phyloP scores from a whole-genome alignment of 1,140 invertebrate genomes.

The Heliconius eleuchia region DNA sequence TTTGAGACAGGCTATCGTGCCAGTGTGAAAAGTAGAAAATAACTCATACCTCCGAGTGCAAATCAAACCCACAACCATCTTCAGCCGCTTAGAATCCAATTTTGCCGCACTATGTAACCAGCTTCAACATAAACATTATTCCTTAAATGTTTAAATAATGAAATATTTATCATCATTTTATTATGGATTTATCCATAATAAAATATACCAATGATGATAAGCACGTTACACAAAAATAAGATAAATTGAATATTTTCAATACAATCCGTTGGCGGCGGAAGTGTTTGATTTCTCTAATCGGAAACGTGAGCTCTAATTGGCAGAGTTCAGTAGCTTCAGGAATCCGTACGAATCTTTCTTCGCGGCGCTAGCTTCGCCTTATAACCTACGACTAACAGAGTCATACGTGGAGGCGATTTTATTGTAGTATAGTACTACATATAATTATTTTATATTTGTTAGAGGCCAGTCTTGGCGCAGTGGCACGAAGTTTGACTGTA shows the following conservation, averaged over 20 bases:
- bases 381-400: conserved; percentile 30
- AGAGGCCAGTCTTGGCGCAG: too few relatives aligned
- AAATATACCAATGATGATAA: background rate
- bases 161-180: too few relatives aligned
- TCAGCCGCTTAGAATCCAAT: too few relatives aligned
- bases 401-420: conserved; percentile 4
- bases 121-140: too few relatives aligned
- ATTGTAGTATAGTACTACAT: background rate
- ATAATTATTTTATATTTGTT: background rate
- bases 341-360: conserved; percentile 58
- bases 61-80: too few relatives aligned
- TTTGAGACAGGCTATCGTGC: too few relatives aligned
- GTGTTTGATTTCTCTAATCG: conserved; percentile 46
- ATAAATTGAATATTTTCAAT: conserved; percentile 11
- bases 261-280: conserved; percentile 33
- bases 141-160: too few relatives aligned
- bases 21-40: too few relatives aligned
- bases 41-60: too few relatives aligned
- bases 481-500: too few relatives aligned
- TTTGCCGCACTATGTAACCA: too few relatives aligned
- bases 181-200: too few relatives aligned
- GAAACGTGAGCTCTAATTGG: conserved; percentile 50
- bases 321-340: conserved; percentile 46
- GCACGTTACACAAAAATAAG: background rate
- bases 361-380: conserved; percentile 41